Percentiles rank a stretch among this genome's conserved stretches.
Evolutionary conservation across 2,113 vertebrate genomes (phyloP).

Genomic region (Apus apus): DNA sequence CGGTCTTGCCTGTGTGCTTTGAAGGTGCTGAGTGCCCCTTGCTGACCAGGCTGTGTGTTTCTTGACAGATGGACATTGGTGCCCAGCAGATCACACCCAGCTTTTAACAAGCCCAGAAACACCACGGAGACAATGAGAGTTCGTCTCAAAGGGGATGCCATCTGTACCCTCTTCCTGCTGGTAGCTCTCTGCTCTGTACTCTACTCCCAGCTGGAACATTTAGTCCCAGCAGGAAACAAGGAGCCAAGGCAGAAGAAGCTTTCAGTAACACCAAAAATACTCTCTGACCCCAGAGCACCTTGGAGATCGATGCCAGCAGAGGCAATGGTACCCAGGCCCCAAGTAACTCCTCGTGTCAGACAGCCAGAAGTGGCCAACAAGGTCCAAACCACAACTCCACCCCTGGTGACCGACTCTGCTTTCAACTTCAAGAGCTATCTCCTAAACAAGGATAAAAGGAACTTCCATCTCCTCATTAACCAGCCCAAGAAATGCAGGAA

Average conservation of each 20-base stretch:
- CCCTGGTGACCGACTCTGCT: constrained; percentile 41
- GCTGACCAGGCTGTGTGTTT: neutral
- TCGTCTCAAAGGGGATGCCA: constrained; percentile 84
- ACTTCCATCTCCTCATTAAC: constrained; percentile 89
- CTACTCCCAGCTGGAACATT: constrained; percentile 80
- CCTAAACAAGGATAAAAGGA: constrained; percentile 88
- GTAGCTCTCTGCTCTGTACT: constrained; percentile 82
- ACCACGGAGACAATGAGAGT: constrained; percentile 76
- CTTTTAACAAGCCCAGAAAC: neutral
- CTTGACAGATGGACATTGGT: constrained; percentile 56
- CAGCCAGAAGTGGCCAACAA: neutral
- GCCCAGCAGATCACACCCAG: neutral
- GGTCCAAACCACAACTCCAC: constrained; percentile 3
- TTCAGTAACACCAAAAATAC: neutral
- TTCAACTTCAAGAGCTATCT: constrained; percentile 91
- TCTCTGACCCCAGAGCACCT: neutral
- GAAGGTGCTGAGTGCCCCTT: neutral
- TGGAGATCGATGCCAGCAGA: neutral
- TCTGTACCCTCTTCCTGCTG: constrained; percentile 86
- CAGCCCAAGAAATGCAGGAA: constrained; percentile 88
- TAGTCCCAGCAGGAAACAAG: constrained; percentile 30
- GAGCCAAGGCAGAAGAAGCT: neutral
- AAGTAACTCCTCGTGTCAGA: neutral
- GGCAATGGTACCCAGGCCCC: neutral
- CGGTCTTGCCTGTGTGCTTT: neutral